Conservation (phyloP, 2,113 vertebrate species). For the Nothoprocta pentlandii region DNA sequence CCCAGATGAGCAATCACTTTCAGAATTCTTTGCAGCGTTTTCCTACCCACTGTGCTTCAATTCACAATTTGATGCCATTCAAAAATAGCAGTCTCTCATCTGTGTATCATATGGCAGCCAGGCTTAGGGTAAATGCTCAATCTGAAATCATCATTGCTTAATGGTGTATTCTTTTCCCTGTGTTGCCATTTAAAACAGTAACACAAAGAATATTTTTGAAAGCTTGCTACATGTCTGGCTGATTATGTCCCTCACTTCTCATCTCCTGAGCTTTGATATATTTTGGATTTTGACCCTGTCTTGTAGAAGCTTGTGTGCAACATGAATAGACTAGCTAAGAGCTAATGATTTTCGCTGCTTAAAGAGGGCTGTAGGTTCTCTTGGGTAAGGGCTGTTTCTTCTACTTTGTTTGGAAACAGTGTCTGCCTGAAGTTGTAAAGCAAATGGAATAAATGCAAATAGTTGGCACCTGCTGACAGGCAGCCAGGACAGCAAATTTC, state of each 20-base stretch:
- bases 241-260: background rate
- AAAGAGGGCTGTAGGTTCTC: background rate
- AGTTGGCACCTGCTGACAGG: background rate
- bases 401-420: background rate
- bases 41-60: slow-evolving; percentile 38
- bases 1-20: slow-evolving; percentile 42
- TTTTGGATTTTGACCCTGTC: slow-evolving; percentile 24
- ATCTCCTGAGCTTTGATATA: slow-evolving; percentile 23
- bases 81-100: slow-evolving; percentile 47
- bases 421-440: background rate
- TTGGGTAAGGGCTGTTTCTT: background rate
- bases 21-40: slow-evolving; percentile 3
- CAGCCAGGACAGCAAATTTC: background rate
- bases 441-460: slow-evolving; percentile 8
- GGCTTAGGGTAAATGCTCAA: slow-evolving; percentile 41
- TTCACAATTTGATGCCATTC: slow-evolving; percentile 53
- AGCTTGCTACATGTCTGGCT: background rate
- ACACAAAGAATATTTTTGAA: slow-evolving; percentile 46
- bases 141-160: slow-evolving; percentile 9
- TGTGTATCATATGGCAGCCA: slow-evolving; percentile 10
- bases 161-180: slow-evolving; percentile 10
- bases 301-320: background rate
- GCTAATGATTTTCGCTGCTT: slow-evolving; percentile 23
- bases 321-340: background rate
- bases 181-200: slow-evolving; percentile 21